phyloP scores from a whole-genome alignment of 2,797 vertebrate genomes.

The Epinephelus malabaricus region DNA sequence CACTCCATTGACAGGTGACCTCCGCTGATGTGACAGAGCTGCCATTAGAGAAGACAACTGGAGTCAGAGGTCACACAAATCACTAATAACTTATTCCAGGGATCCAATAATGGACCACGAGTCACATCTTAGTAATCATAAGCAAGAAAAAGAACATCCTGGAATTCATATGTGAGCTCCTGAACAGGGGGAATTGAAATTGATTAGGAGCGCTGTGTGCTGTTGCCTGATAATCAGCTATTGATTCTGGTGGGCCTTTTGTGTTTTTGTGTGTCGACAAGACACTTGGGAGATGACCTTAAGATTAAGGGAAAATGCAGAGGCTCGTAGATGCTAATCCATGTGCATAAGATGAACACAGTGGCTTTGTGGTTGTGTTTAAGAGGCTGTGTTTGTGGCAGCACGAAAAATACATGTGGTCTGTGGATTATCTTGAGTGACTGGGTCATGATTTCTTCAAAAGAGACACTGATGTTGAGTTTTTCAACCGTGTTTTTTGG shows the following conservation, averaged over 20 bases:
- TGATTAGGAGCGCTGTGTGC: constrained; percentile 60
- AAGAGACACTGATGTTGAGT: too few relatives aligned
- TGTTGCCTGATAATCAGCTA: constrained; percentile 71
- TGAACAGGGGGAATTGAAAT: constrained; percentile 66
- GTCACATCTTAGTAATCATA: constrained; percentile 39
- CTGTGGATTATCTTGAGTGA: too few relatives aligned
- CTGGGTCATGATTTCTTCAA: too few relatives aligned
- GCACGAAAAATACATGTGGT: not conserved
- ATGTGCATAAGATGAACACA: constrained; percentile 8
- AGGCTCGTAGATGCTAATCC: constrained; percentile 26
- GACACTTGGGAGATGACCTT: constrained; percentile 51
- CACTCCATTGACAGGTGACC: constrained; percentile 59
- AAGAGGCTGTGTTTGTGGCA: not conserved
- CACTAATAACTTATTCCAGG: constrained; percentile 41
- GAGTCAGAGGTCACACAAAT: constrained; percentile 56
- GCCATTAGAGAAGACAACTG: constrained; percentile 44
- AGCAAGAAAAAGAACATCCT: constrained; percentile 35
- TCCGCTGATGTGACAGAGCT: constrained; percentile 53
- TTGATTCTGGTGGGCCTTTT: constrained; percentile 65
- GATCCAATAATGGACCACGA: constrained; percentile 34
- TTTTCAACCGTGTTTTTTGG: too few relatives aligned
- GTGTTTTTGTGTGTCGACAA: constrained; percentile 49
- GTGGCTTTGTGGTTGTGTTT: not conserved
- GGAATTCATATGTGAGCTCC: constrained; percentile 51
- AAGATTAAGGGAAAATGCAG: constrained; percentile 32